Percentiles rank a stretch among this genome's conserved stretches.
These are phyloP conservation scores for Eupithecia subfuscata DNA, from an alignment of 2,888 invertebrate species.

Conservation along the genomic window DNA sequence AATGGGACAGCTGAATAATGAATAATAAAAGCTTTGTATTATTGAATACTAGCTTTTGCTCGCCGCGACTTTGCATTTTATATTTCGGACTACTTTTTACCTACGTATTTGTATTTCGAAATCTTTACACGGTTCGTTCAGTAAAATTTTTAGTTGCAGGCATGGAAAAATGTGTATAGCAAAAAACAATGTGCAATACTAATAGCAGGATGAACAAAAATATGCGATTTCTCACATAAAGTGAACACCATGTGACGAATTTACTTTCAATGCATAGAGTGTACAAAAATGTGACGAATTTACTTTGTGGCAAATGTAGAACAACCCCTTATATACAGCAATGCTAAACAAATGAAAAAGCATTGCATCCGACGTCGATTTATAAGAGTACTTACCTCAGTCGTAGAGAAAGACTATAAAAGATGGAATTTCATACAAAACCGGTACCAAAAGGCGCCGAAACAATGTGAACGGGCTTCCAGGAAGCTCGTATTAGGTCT, in stretches of 20 bases:
- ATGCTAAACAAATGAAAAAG: neutral
- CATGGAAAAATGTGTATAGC: neutral
- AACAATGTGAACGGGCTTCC: conserved; percentile 25
- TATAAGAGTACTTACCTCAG: conserved; percentile 2
- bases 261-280: no score
- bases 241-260: neutral
- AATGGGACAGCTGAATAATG: conserved; percentile 9
- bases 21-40: conserved; percentile 5
- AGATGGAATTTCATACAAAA: conserved; percentile 1
- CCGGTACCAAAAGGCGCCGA: conserved; percentile 14
- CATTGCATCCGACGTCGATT: neutral
- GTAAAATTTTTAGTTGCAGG: neutral
- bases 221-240: no score
- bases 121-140: neutral
- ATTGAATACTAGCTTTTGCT: neutral
- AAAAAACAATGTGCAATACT: neutral
- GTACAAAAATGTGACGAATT: no score
- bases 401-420: neutral
- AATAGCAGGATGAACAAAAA: no score
- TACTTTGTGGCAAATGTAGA: no score
- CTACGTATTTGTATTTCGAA: neutral
- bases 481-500: conserved; percentile 39
- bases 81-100: neutral
- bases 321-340: neutral
- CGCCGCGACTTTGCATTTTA: neutral